phyloP scores from a whole-genome alignment of 2,888 invertebrate genomes.

The Lithophane socia region DNA sequence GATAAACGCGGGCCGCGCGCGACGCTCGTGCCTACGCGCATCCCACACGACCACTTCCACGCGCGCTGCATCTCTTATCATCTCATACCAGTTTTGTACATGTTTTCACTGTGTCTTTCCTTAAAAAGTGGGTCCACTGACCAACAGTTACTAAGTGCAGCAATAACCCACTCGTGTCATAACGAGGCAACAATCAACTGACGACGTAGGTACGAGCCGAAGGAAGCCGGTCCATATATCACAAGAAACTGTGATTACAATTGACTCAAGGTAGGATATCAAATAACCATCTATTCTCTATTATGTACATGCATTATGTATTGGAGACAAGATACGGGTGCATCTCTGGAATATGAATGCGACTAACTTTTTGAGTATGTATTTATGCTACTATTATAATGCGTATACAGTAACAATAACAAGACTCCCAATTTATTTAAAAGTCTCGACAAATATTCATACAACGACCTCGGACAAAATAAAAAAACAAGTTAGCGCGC shows the following conservation, averaged over 20 bases:
- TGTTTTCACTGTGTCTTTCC: constrained; percentile 60
- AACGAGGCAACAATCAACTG: constrained; percentile 33
- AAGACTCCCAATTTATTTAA: constrained; percentile 38
- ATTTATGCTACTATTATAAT: constrained; percentile 54
- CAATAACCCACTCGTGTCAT: constrained; percentile 42
- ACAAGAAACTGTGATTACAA: constrained; percentile 72
- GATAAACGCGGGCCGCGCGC: constrained; percentile 84
- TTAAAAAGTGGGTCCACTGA: constrained; percentile 61
- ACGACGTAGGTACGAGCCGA: constrained; percentile 14
- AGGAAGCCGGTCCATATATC: constrained; percentile 67
- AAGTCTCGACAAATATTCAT: constrained; percentile 27
- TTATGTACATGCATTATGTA: constrained; percentile 77
- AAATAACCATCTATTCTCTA: constrained; percentile 70
- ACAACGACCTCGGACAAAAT: background rate
- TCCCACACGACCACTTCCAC: constrained; percentile 66
- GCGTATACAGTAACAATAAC: constrained; percentile 36
- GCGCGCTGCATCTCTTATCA: constrained; percentile 70
- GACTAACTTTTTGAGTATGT: constrained; percentile 46
- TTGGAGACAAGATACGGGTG: constrained; percentile 73
- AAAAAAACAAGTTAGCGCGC: too few species aligned
- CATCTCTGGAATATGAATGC: constrained; percentile 69
- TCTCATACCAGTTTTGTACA: constrained; percentile 64
- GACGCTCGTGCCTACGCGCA: constrained; percentile 78
- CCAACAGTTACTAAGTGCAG: constrained; percentile 61
- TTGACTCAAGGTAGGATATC: constrained; percentile 83